These are phyloP conservation scores for Drosophila funebris DNA, from an alignment of 1,140 invertebrate species.

Conservation along the genomic window DNA sequence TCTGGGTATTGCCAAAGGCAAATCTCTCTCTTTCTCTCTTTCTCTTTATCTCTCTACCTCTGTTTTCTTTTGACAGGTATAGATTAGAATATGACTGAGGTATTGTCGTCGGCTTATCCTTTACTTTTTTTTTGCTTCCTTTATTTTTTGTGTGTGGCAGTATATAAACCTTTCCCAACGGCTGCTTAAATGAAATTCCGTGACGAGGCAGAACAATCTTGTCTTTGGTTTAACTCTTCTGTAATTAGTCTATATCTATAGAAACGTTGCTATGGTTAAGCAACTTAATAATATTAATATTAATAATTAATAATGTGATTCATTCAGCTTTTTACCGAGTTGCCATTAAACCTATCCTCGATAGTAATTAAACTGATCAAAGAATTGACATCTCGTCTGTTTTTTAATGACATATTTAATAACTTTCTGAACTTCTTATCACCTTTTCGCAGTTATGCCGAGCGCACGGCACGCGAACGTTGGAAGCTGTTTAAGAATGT, in stretches of 20 bases:
- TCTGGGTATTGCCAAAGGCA: neutral
- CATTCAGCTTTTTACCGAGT: too few species aligned
- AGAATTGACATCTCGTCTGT: too few species aligned
- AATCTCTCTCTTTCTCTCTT: slow-evolving; percentile 9
- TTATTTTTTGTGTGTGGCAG: neutral
- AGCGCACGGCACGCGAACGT: slow-evolving; percentile 86
- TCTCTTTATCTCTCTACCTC: neutral
- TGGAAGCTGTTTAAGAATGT: slow-evolving; percentile 87
- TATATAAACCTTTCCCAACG: too few species aligned
- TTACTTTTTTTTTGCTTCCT: slow-evolving; percentile 19
- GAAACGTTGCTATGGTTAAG: too few species aligned
- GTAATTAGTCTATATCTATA: too few species aligned
- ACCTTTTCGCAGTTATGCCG: slow-evolving; percentile 24
- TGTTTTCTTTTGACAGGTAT: slow-evolving; percentile 16
- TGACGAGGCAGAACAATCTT: too few species aligned
- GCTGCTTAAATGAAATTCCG: too few species aligned
- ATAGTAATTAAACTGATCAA: too few species aligned
- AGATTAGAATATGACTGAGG: slow-evolving; percentile 36
- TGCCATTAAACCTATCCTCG: too few species aligned
- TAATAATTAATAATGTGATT: too few species aligned
- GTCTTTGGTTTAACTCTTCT: too few species aligned
- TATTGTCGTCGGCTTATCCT: slow-evolving; percentile 34
- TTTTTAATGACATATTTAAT: neutral
- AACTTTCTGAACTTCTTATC: neutral
- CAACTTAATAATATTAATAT: too few species aligned